Percentiles rank a stretch among this genome's conserved stretches.
phyloP scores from a whole-genome alignment of 2,888 invertebrate genomes.

The Prosopocoilus inquinatus region DNA sequence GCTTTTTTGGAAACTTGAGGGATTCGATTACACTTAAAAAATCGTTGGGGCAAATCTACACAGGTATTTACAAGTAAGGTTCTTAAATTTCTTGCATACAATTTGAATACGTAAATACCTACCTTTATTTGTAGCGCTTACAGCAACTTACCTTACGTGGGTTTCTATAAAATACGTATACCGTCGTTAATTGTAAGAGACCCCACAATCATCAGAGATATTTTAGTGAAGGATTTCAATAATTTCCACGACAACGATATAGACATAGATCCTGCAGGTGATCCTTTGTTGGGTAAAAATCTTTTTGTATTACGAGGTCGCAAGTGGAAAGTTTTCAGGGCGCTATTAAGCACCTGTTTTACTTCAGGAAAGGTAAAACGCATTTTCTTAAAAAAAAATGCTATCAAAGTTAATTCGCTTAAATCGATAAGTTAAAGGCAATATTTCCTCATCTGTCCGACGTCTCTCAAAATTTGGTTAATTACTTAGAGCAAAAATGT shows the following conservation, averaged over 20 bases:
- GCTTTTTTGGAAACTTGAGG: constrained; percentile 36
- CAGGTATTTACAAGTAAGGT: constrained; percentile 39
- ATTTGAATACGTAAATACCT: neutral
- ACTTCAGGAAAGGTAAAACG: constrained; percentile 50
- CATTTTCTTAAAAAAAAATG: neutral
- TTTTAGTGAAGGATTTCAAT: constrained; percentile 43
- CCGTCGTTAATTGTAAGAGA: constrained; percentile 42
- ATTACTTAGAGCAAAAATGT: constrained; percentile 41
- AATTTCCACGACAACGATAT: constrained; percentile 47
- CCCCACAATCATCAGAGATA: constrained; percentile 41
- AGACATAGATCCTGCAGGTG: constrained; percentile 44
- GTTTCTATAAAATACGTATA: constrained; percentile 39
- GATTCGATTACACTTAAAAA: constrained; percentile 30
- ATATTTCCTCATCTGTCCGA: constrained; percentile 52
- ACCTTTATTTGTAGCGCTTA: constrained; percentile 14
- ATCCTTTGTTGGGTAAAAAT: constrained; percentile 52
- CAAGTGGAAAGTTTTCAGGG: constrained; percentile 53
- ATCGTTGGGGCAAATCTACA: constrained; percentile 32
- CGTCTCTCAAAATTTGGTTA: constrained; percentile 47
- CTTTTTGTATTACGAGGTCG: constrained; percentile 52
- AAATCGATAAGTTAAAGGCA: constrained; percentile 46
- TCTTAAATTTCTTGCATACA: constrained; percentile 7
- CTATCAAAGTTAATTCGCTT: neutral
- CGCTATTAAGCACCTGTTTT: constrained; percentile 53
- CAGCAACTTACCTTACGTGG: constrained; percentile 39